Evolutionary conservation across 2,888 invertebrate species (phyloP), one percentile per base, ranked within the genome.

Genomic region (Andrena dorsata): DNA sequence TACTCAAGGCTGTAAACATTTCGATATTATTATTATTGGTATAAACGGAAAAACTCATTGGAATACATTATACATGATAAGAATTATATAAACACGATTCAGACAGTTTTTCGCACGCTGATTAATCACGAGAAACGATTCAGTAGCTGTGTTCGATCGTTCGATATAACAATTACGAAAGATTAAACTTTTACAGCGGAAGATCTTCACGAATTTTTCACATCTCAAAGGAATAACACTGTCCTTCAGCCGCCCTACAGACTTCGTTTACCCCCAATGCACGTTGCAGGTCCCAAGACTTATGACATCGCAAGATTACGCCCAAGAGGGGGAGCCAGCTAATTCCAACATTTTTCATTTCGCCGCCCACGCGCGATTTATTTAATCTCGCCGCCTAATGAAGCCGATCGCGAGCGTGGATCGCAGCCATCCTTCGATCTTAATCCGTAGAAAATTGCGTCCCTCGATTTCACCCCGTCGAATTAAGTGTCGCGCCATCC

Each of bases 371-470:
- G 77, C 82, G 78, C 80, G 76, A 86, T 84, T 86, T 82, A 69
- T 86, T 80, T 82, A 84, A 86, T 87, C 86, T 76, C 73, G 64
- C 23, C 60, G 81, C 26, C 73, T 87, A 87, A 87, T 77, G 82
- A 85, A 87, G 76, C 72, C 72, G 80, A 83, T 87, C 80, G 83
- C 72, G 58, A 13, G 78, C 74, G 51, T 2, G 56, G 69, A 61
- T 58, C 68, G 41, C 26, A 69, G 66, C 49, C 60, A 56, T 73
- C 80, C 70, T 82, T 80, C 82, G 82, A 84, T 88, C 63, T 85
- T 84, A 82, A 86, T 83, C 80, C 85, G 65, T 56, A 72, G 70
- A 61, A 82, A 84, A 86, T 87, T 83, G 66, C 80, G 76, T 78
- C 76, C 77, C 51, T 58, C 78, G 80, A 83, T 73, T 85, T 83